Evolutionary conservation across 2,113 vertebrate genomes (phyloP), one percentile per base, ranked within the genome.

Genomic region (Melanocharis versteri): DNA sequence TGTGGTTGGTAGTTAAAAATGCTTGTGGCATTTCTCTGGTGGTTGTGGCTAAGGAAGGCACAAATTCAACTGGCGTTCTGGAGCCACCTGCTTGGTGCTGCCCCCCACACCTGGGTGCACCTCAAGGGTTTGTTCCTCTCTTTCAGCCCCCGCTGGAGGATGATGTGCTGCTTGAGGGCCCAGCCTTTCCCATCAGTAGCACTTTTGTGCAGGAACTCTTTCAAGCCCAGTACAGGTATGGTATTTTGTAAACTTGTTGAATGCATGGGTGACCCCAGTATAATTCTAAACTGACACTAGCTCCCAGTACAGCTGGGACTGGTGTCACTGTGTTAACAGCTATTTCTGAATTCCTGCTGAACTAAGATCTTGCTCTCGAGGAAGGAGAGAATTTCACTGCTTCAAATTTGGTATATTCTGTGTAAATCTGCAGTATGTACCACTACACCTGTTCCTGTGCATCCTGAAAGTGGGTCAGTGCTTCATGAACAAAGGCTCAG

Each of bases 151-250:
- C 99, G 0, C 93, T 99, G 77, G 99, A 99, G 90, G 98, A 99
- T 78, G 99, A 99, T 33, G 97, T 97, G 57, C 97, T 98, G 61
- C 95, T 98, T 0, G 99, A 99, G 90, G 99, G 99, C 47, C 98
- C 99, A 23, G 98, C 98, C 69, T 99, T 99, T 87, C 98, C 99
- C 9, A 97, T 99, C 87, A 98, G 99, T 45, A 99, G 99, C 81
- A 99, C 99, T 45, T 99, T 99, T 62, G 98, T 99, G 54, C 99
- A 99, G 96, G 99, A 99, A 90, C 99, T 99, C 84, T 99, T 99
- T 97, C 99, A 99, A 97, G 99, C 99, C 77, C 99, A 99, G 95
- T 99, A 99, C 98, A 99, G 99, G 99, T 99, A 98, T 5, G 78
- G 28, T 30, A 27, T 57, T 71, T 51, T 51, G 35, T 76, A 47